A percentile compares a stretch with the other conserved stretches of the same genome.
Evolutionary conservation across 2,888 invertebrate species (phyloP).

Genomic region (Drosophila paranaensis): DNA sequence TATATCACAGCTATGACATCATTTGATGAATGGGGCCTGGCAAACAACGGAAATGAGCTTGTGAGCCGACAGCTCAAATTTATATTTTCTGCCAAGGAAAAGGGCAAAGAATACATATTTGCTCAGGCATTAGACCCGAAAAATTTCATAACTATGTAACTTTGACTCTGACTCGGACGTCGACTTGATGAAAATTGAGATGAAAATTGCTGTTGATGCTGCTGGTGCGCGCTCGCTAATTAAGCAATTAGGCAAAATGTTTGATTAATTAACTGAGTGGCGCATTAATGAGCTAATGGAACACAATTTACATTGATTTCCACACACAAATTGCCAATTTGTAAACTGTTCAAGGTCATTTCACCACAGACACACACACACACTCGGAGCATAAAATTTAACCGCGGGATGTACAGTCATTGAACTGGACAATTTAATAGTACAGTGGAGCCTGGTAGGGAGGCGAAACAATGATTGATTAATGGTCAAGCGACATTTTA

Average conservation of each 20-base stretch:
- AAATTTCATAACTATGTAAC: constrained; percentile 8
- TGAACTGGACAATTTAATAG: constrained; percentile 14
- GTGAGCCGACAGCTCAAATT: constrained; percentile 22
- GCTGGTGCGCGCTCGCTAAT: constrained; percentile 39
- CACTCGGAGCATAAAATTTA: too few relatives aligned
- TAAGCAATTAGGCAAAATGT: constrained; percentile 69
- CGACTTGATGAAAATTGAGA: constrained; percentile 21
- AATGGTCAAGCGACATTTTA: neutral
- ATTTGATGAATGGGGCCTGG: constrained; percentile 56
- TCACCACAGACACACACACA: neutral
- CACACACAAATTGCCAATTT: constrained; percentile 24
- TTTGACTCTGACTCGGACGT: constrained; percentile 11
- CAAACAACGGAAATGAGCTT: constrained; percentile 65
- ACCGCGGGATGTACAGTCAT: constrained; percentile 1
- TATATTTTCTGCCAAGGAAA: constrained; percentile 13
- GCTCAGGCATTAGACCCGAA: constrained; percentile 46
- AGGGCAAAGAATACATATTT: constrained; percentile 53
- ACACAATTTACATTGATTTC: constrained; percentile 62
- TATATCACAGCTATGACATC: constrained; percentile 49
- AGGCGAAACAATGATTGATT: neutral
- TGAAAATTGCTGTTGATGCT: constrained; percentile 33
- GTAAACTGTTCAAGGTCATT: constrained; percentile 53
- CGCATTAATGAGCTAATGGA: constrained; percentile 52
- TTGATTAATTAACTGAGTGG: constrained; percentile 64
- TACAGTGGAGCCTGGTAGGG: neutral